Conservation (phyloP, 2,888 invertebrate species). For the Limnephilus auricula region DNA sequence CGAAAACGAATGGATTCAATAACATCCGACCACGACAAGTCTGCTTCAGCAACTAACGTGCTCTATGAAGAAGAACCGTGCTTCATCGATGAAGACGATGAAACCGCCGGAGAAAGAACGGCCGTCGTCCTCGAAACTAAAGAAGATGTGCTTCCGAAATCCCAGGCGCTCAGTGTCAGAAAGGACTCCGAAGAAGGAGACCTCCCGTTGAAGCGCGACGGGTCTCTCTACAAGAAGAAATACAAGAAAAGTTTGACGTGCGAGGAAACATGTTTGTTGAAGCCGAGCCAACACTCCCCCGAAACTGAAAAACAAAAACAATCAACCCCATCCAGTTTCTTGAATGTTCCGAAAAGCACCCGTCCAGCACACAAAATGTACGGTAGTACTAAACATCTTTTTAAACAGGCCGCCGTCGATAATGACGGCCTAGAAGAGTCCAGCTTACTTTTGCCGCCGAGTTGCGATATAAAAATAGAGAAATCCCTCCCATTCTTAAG, state of each 20-base stretch:
- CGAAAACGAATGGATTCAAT: slow-evolving; percentile 76
- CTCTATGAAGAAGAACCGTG: slow-evolving; percentile 77
- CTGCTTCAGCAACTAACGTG: slow-evolving; percentile 70
- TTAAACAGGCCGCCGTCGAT: slow-evolving; percentile 78
- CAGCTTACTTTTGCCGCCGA: slow-evolving; percentile 72
- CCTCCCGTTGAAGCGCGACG: slow-evolving; percentile 70
- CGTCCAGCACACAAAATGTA: slow-evolving; percentile 68
- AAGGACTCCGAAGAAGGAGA: slow-evolving; percentile 73
- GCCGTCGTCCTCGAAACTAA: slow-evolving; percentile 60
- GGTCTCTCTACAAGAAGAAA: slow-evolving; percentile 73
- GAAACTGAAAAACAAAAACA: slow-evolving; percentile 57
- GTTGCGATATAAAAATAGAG: slow-evolving; percentile 58
- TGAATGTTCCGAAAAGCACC: slow-evolving; percentile 64
- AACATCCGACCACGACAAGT: slow-evolving; percentile 69
- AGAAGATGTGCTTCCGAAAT: slow-evolving; percentile 71
- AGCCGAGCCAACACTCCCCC: slow-evolving; percentile 69
- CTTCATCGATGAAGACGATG: slow-evolving; percentile 80
- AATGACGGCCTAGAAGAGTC: slow-evolving; percentile 77
- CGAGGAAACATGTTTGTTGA: slow-evolving; percentile 74
- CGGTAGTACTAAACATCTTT: slow-evolving; percentile 78
- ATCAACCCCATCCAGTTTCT: slow-evolving; percentile 53
- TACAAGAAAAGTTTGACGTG: slow-evolving; percentile 72
- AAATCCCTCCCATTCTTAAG: slow-evolving; percentile 61
- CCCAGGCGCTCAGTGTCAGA: slow-evolving; percentile 74
- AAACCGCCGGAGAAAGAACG: slow-evolving; percentile 64